Evolutionary conservation across 2,888 invertebrate species (phyloP).

Genomic region (Scelioninae gen. 1): DNA sequence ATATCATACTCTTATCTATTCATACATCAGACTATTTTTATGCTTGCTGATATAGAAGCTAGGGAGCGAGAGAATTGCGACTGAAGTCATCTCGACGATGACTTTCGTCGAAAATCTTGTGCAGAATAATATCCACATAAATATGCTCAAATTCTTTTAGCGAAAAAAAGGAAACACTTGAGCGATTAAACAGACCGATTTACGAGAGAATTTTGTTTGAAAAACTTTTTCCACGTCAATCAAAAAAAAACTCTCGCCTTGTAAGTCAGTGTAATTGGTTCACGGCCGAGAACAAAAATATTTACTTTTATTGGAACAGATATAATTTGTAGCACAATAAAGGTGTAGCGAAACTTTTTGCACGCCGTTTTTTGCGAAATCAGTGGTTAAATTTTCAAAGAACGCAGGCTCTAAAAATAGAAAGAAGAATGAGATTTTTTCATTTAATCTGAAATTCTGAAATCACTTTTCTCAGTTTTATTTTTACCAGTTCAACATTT

Average conservation of each 20-base stretch:
- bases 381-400: too few relatives aligned
- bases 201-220: not conserved
- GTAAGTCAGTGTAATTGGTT: not conserved
- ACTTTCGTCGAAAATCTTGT: not conserved
- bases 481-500: too few relatives aligned
- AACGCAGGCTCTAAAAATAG: too few relatives aligned
- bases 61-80: conserved; percentile 25
- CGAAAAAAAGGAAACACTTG: not conserved
- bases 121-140: conserved; percentile 28
- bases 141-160: conserved; percentile 1
- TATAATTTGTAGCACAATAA: not conserved
- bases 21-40: conserved; percentile 61
- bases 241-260: not conserved
- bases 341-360: too few relatives aligned
- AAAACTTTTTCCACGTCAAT: conserved; percentile 7
- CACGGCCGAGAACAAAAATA: not conserved
- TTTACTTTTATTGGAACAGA: not conserved
- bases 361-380: too few relatives aligned
- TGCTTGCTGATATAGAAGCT: conserved; percentile 31
- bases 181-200: not conserved
- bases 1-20: conserved; percentile 63
- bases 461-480: too few relatives aligned
- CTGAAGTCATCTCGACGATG: conserved; percentile 5
- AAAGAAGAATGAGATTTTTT: too few relatives aligned
- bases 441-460: too few relatives aligned